Evolutionary conservation across 1,140 invertebrate species (phyloP).

Genomic region (Asbolus verrucosus): DNA sequence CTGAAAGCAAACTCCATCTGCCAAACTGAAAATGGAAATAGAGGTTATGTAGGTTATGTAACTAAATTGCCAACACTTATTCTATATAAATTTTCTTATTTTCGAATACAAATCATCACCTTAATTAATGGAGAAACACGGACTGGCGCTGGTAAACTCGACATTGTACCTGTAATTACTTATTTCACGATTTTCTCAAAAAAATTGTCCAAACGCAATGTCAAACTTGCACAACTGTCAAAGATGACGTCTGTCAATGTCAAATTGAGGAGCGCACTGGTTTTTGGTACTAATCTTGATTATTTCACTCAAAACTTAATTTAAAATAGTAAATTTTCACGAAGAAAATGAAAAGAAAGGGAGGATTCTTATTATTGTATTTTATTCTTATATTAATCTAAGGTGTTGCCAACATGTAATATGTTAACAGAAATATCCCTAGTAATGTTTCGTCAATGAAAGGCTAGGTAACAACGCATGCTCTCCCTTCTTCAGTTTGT

Average conservation of each 20-base stretch:
- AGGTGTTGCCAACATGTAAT: too few relatives aligned
- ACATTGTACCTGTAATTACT: slow-evolving; percentile 65
- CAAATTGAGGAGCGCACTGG: not conserved
- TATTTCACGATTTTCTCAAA: slow-evolving; percentile 3
- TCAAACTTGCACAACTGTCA: not conserved
- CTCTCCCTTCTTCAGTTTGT: slow-evolving; percentile 9
- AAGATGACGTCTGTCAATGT: slow-evolving; percentile 15
- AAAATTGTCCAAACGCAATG: not conserved
- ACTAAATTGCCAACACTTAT: slow-evolving; percentile 45
- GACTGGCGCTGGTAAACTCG: slow-evolving; percentile 72
- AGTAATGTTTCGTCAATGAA: too few relatives aligned
- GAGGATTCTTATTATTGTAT: too few relatives aligned
- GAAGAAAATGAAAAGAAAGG: too few relatives aligned
- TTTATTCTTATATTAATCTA: too few relatives aligned
- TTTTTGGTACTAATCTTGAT: too few relatives aligned
- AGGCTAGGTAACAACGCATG: too few relatives aligned
- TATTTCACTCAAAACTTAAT: too few relatives aligned
- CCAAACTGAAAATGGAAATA: slow-evolving; percentile 73
- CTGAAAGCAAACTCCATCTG: slow-evolving; percentile 77
- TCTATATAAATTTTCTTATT: slow-evolving; percentile 2
- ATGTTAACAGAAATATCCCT: too few relatives aligned
- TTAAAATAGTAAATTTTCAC: too few relatives aligned
- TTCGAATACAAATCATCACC: slow-evolving; percentile 65
- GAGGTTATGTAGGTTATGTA: slow-evolving; percentile 43
- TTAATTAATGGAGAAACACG: slow-evolving; percentile 80